Evolutionary conservation across 2,113 vertebrate species (phyloP).

Genomic region (Phaethornis superciliosus): DNA sequence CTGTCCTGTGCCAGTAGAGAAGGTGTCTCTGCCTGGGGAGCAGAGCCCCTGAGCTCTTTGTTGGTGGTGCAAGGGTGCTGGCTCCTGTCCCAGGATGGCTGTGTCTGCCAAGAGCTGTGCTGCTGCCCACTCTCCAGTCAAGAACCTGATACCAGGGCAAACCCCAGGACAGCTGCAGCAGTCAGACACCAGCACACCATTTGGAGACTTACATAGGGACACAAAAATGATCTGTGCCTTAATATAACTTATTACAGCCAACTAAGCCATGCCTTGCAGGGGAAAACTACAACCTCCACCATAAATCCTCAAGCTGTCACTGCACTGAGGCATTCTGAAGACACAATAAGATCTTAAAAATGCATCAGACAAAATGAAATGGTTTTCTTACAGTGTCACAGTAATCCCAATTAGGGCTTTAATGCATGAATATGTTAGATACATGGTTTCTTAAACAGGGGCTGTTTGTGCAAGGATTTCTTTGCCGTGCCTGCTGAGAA

Average conservation of each 20-base stretch:
- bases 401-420: background rate
- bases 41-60: background rate
- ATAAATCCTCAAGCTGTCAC: background rate
- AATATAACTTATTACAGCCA: background rate
- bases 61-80: background rate
- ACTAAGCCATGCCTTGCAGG: background rate
- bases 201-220: background rate
- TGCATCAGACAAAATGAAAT: background rate
- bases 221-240: background rate
- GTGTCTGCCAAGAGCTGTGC: background rate
- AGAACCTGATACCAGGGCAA: background rate
- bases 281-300: background rate
- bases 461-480: conserved; percentile 18
- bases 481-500: conserved; percentile 18
- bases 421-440: background rate
- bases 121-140: background rate
- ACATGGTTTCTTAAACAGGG: background rate
- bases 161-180: conserved; percentile 19
- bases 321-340: background rate
- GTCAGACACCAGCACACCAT: background rate
- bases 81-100: background rate
- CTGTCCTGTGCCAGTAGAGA: background rate
- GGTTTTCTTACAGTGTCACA: background rate
- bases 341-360: background rate
- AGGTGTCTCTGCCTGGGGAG: background rate